Base-by-base conservation (phyloP, 2,888 invertebrate species). In the Panzeria rudis region DNA sequence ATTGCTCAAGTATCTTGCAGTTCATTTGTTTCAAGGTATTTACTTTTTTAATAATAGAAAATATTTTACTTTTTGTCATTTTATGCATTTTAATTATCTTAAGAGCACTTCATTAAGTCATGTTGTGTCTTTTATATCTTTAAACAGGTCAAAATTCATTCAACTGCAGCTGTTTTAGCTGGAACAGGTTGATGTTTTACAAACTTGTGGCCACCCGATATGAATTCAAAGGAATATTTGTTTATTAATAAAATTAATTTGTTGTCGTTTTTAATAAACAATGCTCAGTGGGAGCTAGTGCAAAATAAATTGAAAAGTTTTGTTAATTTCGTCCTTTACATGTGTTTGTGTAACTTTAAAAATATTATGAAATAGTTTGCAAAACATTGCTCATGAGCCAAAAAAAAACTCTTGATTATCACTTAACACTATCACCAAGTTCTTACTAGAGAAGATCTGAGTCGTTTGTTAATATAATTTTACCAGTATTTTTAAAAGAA, bases 51-150 rank as follows among this genome's bases (percentile, higher is more conserved):
- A 29, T 54, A 35, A 62, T 50, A 17, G 11, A 56, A 76, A 81
- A 44, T 54, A 79, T 78, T 80, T 64, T 62, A 41, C 4, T 13
- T 32, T 78, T 71, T 72, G 68, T 82, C 69, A 82, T 73, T 35
- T 59, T 82, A 71, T 72, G 29, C 47, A 73, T 85, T 85, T 62
- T 82, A 85, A 85, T 85, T 82, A 85, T 85, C 71, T 73, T 17
- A 17, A 77, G 68, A 77, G 75, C 69, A 52, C 73, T 82, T 75
- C 79, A 85, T 85, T 85, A 85, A 79, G 52, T 79, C 78, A 61
- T 79, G 73, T 82, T 75, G 73, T 64, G 84, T 81, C 61, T 25
- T 77, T n/a, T 8, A 56, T 7, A 4, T 47, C 20, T 9, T 4
- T 41, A 20, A 29, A 38, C 13, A 75, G 38, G 15, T 23, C 23